Base-by-base conservation (phyloP, 1,140 invertebrate species). In the Drosophila erecta region DNA sequence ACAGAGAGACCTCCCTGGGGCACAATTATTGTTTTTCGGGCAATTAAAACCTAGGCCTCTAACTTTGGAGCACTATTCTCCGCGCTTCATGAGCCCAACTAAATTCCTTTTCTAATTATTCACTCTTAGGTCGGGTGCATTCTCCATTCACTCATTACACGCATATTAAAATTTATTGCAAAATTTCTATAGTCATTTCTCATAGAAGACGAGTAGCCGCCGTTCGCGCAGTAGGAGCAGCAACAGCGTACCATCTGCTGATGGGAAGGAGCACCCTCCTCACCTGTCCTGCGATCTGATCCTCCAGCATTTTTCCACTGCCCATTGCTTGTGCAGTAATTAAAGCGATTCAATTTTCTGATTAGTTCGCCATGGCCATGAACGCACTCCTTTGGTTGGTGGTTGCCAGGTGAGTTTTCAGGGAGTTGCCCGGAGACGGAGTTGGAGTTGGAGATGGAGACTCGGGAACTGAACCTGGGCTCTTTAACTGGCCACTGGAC, bases 331-430 rank as follows among this genome's bases (percentile, higher is more conserved):
- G 89, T 76, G 79, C 86, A 90, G 85, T 90, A 90, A 90, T 90
- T 90, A 90, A 90, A 90, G 85, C 85, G 85, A 90, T 90, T 90
- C 86, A 90, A 90, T 90, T 90, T 90, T 90, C 85, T 90, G 85
- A 90, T 90, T 90, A 90, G 85, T 90, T 89, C 77, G 85, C 85
- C 76, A 64, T 90, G 84, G 79, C 84, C 84, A 87, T 89, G 83
- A 79, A 89, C 84, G 87, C 74, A 65, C 22, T n/a, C 17, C 27
- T n/a, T 33, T 20, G 30, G 47, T 10, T 12, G 17, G 41, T 15
- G 17, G 54, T 76, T 76, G 72, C 64, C 74, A 61, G 64, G 70
- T 66, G 71, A 66, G 71, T 76, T 76, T 76, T 57, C 59, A 75
- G 49, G 62, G 38, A 57, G 51, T 75, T 55, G 35, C 50, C 43